Evolutionary conservation across 1,140 invertebrate species (phyloP).

Genomic region (Drosophila sturtevanti): DNA sequence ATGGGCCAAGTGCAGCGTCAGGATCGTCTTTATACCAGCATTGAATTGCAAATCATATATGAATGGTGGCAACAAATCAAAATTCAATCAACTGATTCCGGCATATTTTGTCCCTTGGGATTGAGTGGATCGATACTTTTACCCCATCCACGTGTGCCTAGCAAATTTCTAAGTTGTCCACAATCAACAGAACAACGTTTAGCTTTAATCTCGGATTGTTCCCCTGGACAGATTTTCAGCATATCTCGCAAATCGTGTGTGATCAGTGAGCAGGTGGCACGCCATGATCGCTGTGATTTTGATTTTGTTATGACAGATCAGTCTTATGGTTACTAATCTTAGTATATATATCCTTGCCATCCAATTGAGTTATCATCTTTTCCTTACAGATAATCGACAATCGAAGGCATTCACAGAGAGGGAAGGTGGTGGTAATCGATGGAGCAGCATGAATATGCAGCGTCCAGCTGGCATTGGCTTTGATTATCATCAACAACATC

Average conservation of each 20-base stretch:
- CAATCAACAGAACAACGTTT: neutral
- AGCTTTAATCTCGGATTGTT: conserved; percentile 42
- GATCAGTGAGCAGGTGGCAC: conserved; percentile 29
- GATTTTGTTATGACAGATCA: conserved; percentile 38
- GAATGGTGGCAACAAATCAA: conserved; percentile 52
- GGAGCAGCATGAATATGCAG: conserved; percentile 71
- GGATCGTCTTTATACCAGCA: conserved; percentile 42
- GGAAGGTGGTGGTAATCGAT: conserved; percentile 51
- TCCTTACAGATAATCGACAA: conserved; percentile 55
- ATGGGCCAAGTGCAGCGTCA: conserved; percentile 40
- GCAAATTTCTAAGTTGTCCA: conserved; percentile 86
- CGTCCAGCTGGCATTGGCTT: conserved; percentile 57
- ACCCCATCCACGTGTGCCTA: conserved; percentile 85
- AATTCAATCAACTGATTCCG: neutral
- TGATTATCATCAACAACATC: neutral
- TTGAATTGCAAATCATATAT: conserved; percentile 36
- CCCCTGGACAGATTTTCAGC: conserved; percentile 55
- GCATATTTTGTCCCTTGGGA: conserved; percentile 83
- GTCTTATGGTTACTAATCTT: conserved; percentile 62
- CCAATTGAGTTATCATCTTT: neutral
- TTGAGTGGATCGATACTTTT: conserved; percentile 84
- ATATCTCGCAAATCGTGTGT: conserved; percentile 55
- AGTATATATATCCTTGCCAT: neutral
- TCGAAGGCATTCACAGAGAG: conserved; percentile 35
- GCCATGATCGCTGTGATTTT: conserved; percentile 55